Evolutionary conservation across 2,888 invertebrate species (phyloP).

Genomic region (Cephus pygmeus): DNA sequence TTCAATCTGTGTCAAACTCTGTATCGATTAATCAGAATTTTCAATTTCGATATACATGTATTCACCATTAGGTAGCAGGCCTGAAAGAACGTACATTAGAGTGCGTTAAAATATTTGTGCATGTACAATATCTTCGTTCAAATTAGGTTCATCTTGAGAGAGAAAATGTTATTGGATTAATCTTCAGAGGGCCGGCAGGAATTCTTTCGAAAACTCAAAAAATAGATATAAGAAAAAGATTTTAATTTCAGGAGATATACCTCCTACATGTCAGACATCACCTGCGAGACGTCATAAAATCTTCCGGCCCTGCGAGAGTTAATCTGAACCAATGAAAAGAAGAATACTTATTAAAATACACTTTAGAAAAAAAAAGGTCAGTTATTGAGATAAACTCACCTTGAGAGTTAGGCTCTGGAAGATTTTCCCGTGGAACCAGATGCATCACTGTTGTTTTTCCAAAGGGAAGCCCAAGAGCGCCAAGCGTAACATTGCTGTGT

Average conservation of each 20-base stretch:
- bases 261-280: too few species aligned
- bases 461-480: conserved; percentile 95
- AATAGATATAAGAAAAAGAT: too few species aligned
- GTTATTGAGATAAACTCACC: conserved; percentile 68
- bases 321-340: background rate
- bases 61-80: conserved; percentile 56
- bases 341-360: background rate
- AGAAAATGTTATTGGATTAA: background rate
- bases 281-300: too few species aligned
- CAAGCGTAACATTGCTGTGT: conserved; percentile 98
- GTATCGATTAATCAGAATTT: conserved; percentile 29
- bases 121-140: background rate
- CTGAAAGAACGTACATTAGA: conserved; percentile 34
- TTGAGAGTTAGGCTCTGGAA: conserved; percentile 99
- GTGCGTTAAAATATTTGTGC: background rate
- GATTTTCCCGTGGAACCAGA: conserved; percentile 97
- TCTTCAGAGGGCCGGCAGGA: too few species aligned
- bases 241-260: too few species aligned
- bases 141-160: background rate
- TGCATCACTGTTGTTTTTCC: conserved; percentile 99
- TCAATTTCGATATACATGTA: conserved; percentile 50
- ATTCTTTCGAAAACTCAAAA: too few species aligned
- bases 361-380: conserved; percentile 4
- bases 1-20: background rate
- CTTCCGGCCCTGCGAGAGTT: too few species aligned